Base-by-base conservation (phyloP, 2,113 vertebrate genomes). In the Labeo catla region DNA sequence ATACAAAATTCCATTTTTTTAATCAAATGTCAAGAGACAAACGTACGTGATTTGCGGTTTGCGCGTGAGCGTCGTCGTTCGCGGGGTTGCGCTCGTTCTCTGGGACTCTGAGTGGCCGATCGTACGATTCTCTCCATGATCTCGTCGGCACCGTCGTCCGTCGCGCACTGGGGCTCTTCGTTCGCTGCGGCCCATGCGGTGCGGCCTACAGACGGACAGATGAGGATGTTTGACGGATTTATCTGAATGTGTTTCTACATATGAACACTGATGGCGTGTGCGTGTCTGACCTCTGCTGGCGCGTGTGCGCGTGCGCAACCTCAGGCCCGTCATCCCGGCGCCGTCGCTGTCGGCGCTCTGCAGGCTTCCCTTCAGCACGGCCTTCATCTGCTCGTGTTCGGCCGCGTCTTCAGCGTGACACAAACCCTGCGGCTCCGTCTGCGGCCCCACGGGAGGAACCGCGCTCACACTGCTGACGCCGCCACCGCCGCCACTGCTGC, bases 81-180 rank as follows among this genome's bases (percentile, higher is more conserved):
- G 73, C 97, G 93, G 8, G 96, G 97, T 89, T 97, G 96, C 0
- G 94, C 92, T 91, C 97, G 94, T 91, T 97, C 96, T 91, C 96
- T 96, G 85, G 97, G 96, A 92, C 96, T 95, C 93, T 99, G 98
- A 49, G 97, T 99, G 91, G 97, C 98, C 0, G 98, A 99, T 89
- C 96, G 96, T 34, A 99, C 97, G 0, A 99, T 99, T n/a, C 96
- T 96, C 90, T 99, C 97, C 98, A 99, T 99, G 92, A 99, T 99
- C 91, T 99, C 98, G 23, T 99, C 98, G 0, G 98, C 98, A 0
- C 96, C 94, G 0, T 97, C 97, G 0, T 98, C 97, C 0, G 96
- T 95, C 15, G 93, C 92, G 0, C 92, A 93, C 0, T 94, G 95
- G 0, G 95, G 90, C 21, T 98, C 97, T 0, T 97, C 96, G 0